These are phyloP conservation scores for Oxygymnocypris stewartii DNA, from an alignment of 2,113 vertebrate species.

Conservation along the genomic window DNA sequence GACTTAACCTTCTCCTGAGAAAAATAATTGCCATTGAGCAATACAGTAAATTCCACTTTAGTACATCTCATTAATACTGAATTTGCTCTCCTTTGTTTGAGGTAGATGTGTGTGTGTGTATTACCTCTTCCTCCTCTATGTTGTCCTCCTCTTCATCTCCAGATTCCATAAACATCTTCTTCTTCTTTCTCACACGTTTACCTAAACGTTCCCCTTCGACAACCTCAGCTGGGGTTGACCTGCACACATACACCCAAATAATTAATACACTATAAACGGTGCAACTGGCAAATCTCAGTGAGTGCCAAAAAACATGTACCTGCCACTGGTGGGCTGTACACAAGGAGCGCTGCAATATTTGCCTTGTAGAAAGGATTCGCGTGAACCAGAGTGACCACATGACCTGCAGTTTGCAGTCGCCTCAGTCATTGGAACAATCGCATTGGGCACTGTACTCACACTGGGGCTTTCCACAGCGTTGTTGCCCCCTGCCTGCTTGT, in stretches of 20 bases:
- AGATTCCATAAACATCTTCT: conserved; percentile 87
- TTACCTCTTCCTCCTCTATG: conserved; percentile 82
- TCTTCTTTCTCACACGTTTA: conserved; percentile 85
- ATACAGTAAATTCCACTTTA: background rate
- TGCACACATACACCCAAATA: conserved; percentile 43
- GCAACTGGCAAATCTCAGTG: background rate
- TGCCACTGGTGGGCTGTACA: conserved; percentile 79
- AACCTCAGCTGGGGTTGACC: conserved; percentile 71
- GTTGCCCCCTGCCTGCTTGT: conserved; percentile 58
- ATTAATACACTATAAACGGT: background rate
- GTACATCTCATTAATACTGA: background rate
- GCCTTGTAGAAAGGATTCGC: conserved; percentile 76
- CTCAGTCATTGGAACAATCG: conserved; percentile 62
- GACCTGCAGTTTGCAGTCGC: conserved; percentile 67
- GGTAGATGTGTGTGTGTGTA: background rate
- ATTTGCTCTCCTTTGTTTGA: background rate
- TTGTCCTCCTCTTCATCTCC: conserved; percentile 87
- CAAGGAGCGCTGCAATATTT: conserved; percentile 74
- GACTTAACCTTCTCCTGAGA: conserved; percentile 82
- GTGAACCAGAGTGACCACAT: conserved; percentile 67
- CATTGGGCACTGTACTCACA: conserved; percentile 59
- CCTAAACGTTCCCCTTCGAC: conserved; percentile 78
- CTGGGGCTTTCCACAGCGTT: conserved; percentile 52
- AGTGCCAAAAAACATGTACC: conserved; percentile 59
- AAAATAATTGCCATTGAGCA: conserved; percentile 2